These are phyloP conservation scores for Cataglyphis hispanica DNA, from an alignment of 1,140 invertebrate genomes.

Conservation along the genomic window DNA sequence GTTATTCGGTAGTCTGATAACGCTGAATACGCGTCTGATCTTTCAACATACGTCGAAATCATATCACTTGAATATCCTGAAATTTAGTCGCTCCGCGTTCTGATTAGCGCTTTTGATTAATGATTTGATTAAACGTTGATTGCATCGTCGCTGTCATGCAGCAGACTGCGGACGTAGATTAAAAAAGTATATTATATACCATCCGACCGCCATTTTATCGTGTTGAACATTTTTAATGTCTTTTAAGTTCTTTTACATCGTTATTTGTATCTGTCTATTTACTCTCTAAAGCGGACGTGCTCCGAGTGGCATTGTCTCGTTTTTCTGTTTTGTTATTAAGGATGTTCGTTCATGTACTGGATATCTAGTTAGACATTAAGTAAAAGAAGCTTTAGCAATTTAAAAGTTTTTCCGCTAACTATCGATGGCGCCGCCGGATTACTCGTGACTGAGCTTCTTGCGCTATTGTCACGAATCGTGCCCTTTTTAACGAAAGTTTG, in stretches of 20 bases:
- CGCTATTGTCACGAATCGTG: conserved; percentile 25
- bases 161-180: neutral
- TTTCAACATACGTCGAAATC: conserved; percentile 45
- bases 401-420: conserved; percentile 63
- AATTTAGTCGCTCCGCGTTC: conserved; percentile 46
- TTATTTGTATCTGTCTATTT: conserved; percentile 14
- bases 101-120: conserved; percentile 72
- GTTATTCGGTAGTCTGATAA: conserved; percentile 27
- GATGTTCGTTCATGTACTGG: neutral
- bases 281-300: neutral
- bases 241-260: conserved; percentile 27
- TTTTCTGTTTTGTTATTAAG: neutral
- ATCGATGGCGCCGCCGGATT: neutral
- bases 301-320: neutral
- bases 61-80: conserved; percentile 50
- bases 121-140: conserved; percentile 70
- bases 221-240: neutral
- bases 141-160: conserved; percentile 42
- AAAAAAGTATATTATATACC: conserved; percentile 14
- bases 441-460: conserved; percentile 16
- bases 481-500: conserved; percentile 9
- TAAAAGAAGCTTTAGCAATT: conserved; percentile 35
- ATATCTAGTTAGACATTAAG: conserved; percentile 25
- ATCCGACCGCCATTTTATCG: neutral
- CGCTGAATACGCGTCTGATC: conserved; percentile 59